A percentile compares a stretch with the other conserved stretches of the same genome.
These are phyloP conservation scores for Hetaerina americana DNA, from an alignment of 1,140 invertebrate species.

Conservation along the genomic window DNA sequence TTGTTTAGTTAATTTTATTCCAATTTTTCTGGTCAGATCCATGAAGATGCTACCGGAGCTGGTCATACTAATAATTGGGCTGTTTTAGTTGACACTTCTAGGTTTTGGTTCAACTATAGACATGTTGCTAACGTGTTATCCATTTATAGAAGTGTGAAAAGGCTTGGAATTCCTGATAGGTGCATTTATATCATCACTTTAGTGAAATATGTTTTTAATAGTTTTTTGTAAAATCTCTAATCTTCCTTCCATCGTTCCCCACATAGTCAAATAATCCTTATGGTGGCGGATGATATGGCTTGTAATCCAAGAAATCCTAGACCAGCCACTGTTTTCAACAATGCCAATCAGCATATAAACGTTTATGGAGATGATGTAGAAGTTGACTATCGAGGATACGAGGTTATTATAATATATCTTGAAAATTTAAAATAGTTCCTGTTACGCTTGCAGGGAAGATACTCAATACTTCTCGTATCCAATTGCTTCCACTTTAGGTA, in stretches of 20 bases:
- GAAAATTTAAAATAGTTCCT: background rate
- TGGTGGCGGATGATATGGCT: conserved; percentile 99
- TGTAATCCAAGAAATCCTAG: conserved; percentile 95
- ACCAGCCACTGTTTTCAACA: conserved; percentile 97
- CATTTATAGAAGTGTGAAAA: conserved; percentile 94
- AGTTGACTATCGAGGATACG: conserved; percentile 97
- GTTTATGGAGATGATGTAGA: conserved; percentile 99
- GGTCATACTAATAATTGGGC: conserved; percentile 98
- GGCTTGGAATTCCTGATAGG: conserved; percentile 91
- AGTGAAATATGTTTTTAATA: background rate
- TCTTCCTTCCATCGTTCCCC: conserved; percentile 17
- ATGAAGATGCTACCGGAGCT: too few species aligned
- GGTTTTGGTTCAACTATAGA: conserved; percentile 99
- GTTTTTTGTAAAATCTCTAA: background rate
- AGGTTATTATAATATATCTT: too few species aligned
- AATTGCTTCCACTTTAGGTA: conserved; percentile 34
- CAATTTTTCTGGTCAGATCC: too few species aligned
- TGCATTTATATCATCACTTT: conserved; percentile 19
- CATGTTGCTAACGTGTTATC: conserved; percentile 98
- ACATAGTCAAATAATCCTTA: conserved; percentile 93
- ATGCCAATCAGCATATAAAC: conserved; percentile 95
- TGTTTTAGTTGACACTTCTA: conserved; percentile 91
- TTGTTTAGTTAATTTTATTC: too few species aligned
- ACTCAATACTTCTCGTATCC: conserved; percentile 4
- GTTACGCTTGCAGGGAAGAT: background rate